phyloP scores from a whole-genome alignment of 2,113 vertebrate genomes.

The Garra rufa region DNA sequence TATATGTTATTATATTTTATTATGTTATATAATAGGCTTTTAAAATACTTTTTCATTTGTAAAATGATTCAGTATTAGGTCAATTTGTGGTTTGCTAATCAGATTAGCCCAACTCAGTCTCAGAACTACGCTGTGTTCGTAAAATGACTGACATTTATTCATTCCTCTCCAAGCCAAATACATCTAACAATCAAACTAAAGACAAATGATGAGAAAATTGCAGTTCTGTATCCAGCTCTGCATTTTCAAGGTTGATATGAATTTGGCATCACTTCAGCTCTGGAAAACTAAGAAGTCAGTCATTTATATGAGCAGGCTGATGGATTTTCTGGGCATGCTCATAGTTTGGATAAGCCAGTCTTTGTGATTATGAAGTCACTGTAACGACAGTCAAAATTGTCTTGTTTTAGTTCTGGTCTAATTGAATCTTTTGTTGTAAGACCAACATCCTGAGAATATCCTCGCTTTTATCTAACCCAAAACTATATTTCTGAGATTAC shows the following conservation, averaged over 20 bases:
- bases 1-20: neutral
- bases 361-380: conserved; percentile 1
- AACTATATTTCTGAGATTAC: neutral
- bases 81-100: neutral
- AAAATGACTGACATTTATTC: neutral
- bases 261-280: conserved; percentile 29
- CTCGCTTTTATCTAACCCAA: neutral
- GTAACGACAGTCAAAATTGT: neutral
- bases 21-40: neutral
- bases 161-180: neutral
- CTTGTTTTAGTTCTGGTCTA: neutral
- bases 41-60: neutral
- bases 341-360: conserved; percentile 17
- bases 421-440: neutral
- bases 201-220: conserved; percentile 4
- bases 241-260: conserved; percentile 31
- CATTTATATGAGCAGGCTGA: neutral
- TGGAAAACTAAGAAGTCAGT: conserved; percentile 31
- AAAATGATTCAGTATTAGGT: neutral
- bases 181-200: neutral
- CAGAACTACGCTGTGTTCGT: neutral
- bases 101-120: neutral
- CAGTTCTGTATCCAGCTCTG: neutral
- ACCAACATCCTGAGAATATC: neutral
- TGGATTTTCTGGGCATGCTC: neutral